Conservation (phyloP, 2,797 vertebrate species). For the Gorsachius magnificus region DNA sequence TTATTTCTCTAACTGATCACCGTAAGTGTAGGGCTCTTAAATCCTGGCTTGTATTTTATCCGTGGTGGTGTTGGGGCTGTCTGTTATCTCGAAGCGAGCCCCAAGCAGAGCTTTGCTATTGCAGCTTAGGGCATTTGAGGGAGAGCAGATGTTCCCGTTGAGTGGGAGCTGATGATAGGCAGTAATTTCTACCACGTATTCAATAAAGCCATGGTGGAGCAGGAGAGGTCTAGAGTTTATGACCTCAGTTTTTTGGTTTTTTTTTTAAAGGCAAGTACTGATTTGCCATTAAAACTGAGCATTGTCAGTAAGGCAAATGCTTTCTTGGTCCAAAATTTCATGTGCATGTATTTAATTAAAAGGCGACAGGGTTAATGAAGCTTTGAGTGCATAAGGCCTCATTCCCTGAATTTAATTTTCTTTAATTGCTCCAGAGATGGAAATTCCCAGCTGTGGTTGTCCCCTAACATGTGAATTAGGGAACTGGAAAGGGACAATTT, state of each 20-base stretch:
- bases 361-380: slow-evolving; percentile 69
- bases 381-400: slow-evolving; percentile 70
- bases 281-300: background rate
- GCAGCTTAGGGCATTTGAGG: background rate
- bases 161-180: slow-evolving; percentile 8
- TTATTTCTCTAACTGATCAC: background rate
- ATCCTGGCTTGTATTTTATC: background rate
- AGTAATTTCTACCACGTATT: background rate
- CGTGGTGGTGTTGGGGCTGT: background rate
- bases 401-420: slow-evolving; percentile 70
- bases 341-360: slow-evolving; percentile 71
- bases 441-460: slow-evolving; percentile 42
- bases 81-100: background rate
- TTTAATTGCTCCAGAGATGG: slow-evolving; percentile 72
- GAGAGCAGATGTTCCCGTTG: background rate
- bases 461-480: slow-evolving; percentile 47
- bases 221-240: background rate
- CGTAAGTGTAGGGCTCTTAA: background rate
- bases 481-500: slow-evolving; percentile 18
- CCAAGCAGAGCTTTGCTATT: background rate
- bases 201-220: background rate
- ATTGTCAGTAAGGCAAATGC: slow-evolving; percentile 4
- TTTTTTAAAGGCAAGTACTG: background rate
- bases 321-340: slow-evolving; percentile 29
- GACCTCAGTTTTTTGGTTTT: background rate